phyloP scores from a whole-genome alignment of 2,888 invertebrate genomes.

The Cerastoderma edule region DNA sequence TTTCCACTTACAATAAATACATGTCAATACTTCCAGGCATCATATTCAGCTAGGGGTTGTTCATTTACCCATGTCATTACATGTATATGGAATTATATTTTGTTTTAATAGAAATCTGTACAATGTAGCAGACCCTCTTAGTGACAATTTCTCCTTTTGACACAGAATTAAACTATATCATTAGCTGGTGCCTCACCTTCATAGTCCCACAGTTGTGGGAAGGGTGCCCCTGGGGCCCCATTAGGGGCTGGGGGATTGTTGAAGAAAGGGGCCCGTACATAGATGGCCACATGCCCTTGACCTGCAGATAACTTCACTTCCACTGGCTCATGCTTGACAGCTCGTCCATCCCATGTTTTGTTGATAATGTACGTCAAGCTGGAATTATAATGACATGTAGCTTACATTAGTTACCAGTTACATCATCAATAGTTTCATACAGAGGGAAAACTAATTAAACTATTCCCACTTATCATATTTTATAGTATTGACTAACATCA shows the following conservation, averaged over 20 bases:
- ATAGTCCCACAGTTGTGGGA: slow-evolving; percentile 83
- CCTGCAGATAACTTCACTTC: slow-evolving; percentile 57
- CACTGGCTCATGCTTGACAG: slow-evolving; percentile 67
- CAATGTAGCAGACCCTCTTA: no score
- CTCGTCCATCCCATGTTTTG: slow-evolving; percentile 73
- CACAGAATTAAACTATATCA: no score
- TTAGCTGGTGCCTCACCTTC: slow-evolving; percentile 79
- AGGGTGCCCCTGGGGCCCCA: slow-evolving; percentile 80
- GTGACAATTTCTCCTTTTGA: no score
- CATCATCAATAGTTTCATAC: no score
- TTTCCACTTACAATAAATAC: no score
- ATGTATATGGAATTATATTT: background rate
- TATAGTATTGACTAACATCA: no score
- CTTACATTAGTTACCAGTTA: no score
- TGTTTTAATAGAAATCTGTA: background rate
- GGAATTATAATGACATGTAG: no score
- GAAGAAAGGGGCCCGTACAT: slow-evolving; percentile 82
- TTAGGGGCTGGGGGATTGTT: slow-evolving; percentile 81
- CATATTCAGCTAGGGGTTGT: background rate
- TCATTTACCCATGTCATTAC: background rate
- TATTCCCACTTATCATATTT: no score
- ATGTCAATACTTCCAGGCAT: background rate
- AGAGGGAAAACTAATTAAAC: no score
- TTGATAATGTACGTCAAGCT: slow-evolving; percentile 46
- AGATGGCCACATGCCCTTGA: slow-evolving; percentile 54